Percentiles rank a stretch among this genome's conserved stretches.
Conservation (phyloP, 2,888 invertebrate genomes). For the Ophion obscuratus region DNA sequence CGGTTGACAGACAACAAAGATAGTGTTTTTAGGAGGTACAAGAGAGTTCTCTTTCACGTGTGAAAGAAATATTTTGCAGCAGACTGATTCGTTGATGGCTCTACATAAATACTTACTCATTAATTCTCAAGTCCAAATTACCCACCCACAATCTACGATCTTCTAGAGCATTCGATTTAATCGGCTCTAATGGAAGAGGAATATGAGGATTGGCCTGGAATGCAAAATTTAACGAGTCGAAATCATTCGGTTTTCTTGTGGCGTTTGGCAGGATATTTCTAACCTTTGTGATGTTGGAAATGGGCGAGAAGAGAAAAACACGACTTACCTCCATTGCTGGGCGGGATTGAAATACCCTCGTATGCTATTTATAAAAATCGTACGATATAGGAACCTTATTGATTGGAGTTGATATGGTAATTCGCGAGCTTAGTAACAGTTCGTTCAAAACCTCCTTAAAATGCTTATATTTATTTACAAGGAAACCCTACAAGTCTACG, state of each 20-base stretch:
- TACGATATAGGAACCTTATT: conserved; percentile 63
- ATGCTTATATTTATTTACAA: conserved; percentile 53
- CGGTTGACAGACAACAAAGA: conserved; percentile 87
- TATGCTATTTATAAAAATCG: conserved; percentile 43
- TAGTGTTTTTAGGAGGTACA: conserved; percentile 71
- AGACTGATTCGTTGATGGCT: neutral
- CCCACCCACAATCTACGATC: conserved; percentile 95
- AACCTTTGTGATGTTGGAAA: conserved; percentile 28
- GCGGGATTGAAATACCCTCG: conserved; percentile 5
- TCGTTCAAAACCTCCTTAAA: conserved; percentile 22
- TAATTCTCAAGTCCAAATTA: conserved; percentile 94
- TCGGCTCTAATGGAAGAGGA: conserved; percentile 86
- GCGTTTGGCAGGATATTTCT: conserved; percentile 20
- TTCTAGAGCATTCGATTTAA: conserved; percentile 86
- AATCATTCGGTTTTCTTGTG: neutral
- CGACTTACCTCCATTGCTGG: conserved; percentile 59
- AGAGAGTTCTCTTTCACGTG: conserved; percentile 10
- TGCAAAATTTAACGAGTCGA: neutral
- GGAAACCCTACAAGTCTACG: conserved; percentile 55
- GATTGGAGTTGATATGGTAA: conserved; percentile 43
- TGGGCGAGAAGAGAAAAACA: neutral
- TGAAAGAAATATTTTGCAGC: neutral
- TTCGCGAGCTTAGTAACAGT: conserved; percentile 20
- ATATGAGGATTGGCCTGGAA: conserved; percentile 78
- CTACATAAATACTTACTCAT: conserved; percentile 92